Conservation (phyloP, 2,888 invertebrate species). For the Apomyelois bistriatella region DNA sequence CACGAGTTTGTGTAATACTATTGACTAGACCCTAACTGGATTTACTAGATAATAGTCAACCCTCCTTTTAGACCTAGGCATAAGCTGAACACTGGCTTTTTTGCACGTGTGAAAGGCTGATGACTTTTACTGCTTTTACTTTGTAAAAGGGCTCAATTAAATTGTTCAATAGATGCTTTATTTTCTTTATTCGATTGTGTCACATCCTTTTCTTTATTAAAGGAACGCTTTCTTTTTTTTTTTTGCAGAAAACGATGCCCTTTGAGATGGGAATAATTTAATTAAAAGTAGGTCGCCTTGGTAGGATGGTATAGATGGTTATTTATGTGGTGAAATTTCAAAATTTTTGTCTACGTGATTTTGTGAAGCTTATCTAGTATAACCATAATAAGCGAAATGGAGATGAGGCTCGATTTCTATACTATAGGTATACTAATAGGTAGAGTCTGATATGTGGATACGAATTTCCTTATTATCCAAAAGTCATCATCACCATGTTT, state of each 20-base stretch:
- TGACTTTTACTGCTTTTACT: slow-evolving; percentile 8
- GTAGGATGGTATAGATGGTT: not conserved
- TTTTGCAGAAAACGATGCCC: not conserved
- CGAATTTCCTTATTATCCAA: too few relatives aligned
- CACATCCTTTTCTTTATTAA: slow-evolving; percentile 4
- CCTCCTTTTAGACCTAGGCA: slow-evolving; percentile 6
- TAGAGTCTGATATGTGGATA: too few relatives aligned
- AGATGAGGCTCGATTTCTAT: too few relatives aligned
- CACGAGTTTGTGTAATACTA: slow-evolving; percentile 31
- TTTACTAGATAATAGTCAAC: slow-evolving; percentile 25
- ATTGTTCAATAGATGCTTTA: slow-evolving; percentile 6
- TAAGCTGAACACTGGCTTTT: not conserved
- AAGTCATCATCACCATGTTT: too few relatives aligned
- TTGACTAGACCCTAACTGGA: slow-evolving; percentile 10
- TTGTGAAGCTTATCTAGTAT: too few relatives aligned
- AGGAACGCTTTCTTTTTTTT: slow-evolving; percentile 2
- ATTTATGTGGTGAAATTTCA: not conserved
- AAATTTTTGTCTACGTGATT: not conserved
- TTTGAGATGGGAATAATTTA: slow-evolving; percentile 1
- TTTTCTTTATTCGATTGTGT: slow-evolving; percentile 5
- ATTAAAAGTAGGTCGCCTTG: slow-evolving; percentile 2
- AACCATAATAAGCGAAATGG: too few relatives aligned
- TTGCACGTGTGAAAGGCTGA: slow-evolving; percentile 7
- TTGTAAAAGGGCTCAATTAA: slow-evolving; percentile 2
- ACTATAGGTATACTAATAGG: too few relatives aligned